Percentiles rank a stretch among this genome's conserved stretches.
Conservation (phyloP, 2,113 vertebrate species). For the Saguinus midas region DNA sequence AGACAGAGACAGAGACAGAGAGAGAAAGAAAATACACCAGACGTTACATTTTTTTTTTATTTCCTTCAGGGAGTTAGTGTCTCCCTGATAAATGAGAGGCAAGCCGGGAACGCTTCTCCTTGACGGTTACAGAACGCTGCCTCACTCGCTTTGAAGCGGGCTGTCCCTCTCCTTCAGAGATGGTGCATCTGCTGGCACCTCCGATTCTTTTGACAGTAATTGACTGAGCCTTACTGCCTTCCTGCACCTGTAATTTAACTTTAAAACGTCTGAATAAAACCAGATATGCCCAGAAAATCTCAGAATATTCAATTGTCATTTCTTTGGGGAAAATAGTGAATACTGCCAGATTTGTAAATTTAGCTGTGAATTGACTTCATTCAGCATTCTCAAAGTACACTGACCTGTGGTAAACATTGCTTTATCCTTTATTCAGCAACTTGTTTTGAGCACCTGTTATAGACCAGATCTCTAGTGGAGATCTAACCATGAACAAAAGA, state of each 20-base stretch:
- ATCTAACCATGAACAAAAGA: neutral
- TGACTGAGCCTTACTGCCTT: neutral
- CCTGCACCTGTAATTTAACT: neutral
- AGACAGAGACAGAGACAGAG: neutral
- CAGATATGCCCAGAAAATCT: neutral
- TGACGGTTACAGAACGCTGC: neutral
- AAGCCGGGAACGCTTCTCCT: neutral
- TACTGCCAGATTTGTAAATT: neutral
- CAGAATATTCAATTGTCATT: neutral
- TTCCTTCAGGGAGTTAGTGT: neutral
- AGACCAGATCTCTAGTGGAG: neutral
- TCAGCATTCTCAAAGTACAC: neutral
- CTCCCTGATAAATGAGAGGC: neutral
- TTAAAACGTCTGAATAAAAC: neutral
- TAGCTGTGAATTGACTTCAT: neutral
- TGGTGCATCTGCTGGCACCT: neutral
- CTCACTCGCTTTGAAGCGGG: neutral
- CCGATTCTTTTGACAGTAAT: neutral
- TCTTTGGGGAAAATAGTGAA: neutral
- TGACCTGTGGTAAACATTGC: neutral
- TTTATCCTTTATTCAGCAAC: neutral
- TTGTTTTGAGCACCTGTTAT: neutral
- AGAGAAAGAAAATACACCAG: neutral
- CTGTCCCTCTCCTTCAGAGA: neutral
- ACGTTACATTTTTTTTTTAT: neutral